Evolutionary conservation across 1,140 invertebrate genomes (phyloP), one percentile per base, ranked within the genome.

Genomic region (Lasioglossum albipes): DNA sequence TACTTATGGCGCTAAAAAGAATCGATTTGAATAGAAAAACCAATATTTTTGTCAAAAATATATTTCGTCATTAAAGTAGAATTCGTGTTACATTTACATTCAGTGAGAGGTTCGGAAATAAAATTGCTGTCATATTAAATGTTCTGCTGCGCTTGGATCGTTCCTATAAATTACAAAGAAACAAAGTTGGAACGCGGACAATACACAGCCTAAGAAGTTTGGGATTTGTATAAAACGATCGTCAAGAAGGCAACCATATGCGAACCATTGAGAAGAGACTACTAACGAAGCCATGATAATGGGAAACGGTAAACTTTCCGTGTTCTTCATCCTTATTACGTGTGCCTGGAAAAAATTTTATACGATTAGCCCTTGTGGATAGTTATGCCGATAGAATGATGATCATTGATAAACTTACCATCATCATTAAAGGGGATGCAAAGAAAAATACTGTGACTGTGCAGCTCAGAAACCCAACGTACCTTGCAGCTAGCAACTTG

Each of bases 281-380:
- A 97, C 92, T 87, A 97, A 96, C 49, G 96, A 96, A 83, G 95
- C 94, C 27, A 96, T 90, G 91, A 97, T 97, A 80, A 97, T 94
- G 22, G 96, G 95, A 91, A 97, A 96, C 80, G 97, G 97, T 85
- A 97, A 94, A 91, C 95, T 96, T 80, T 97, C 97, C 7, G 96
- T 95, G 90, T 94, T 96, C 90, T 96, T 96, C 12, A 95, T 94
- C 91, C 93, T 95, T 70, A 97, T 94, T 12, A 97, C 97, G 92
- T 97, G 96, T 59, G 92, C 91, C 94, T 95, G 84, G 7, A 92
- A 93, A 82, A 84, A 59, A 84, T 73, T 79, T 70, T 12, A 20
- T 22, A 41, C 1, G 2, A 68, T 73, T 68, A 72, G 7, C 13
- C 42, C 20, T 41, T 22, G 49, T 7, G 3, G 16, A 27, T n/a